Conservation (phyloP, 2,888 invertebrate genomes). For the Linnaemya tessellans region DNA sequence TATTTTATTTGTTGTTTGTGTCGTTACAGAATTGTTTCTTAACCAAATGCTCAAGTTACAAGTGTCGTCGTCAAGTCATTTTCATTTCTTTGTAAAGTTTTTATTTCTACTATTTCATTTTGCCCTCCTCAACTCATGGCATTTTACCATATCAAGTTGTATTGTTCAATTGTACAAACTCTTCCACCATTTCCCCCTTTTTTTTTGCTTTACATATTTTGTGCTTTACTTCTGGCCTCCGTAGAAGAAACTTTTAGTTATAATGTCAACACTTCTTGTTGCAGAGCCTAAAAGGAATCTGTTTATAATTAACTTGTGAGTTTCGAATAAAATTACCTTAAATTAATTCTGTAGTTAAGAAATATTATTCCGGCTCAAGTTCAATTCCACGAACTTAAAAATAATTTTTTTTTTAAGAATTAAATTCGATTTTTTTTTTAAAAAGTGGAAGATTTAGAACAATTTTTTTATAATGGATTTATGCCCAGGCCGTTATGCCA, state of each 20-base stretch:
- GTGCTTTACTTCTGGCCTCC: conserved; percentile 46
- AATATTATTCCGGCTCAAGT: too few species aligned
- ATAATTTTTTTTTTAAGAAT: too few species aligned
- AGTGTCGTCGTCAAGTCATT: conserved; percentile 69
- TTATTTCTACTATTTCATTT: conserved; percentile 25
- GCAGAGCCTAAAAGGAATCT: conserved; percentile 19
- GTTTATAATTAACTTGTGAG: neutral
- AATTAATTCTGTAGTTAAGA: too few species aligned
- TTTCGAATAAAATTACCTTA: too few species aligned
- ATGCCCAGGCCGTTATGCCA: too few species aligned
- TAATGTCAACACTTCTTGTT: conserved; percentile 65
- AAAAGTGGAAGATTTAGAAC: too few species aligned
- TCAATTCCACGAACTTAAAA: too few species aligned
- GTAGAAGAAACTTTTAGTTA: conserved; percentile 62
- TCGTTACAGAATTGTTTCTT: conserved; percentile 37
- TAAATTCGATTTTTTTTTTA: too few species aligned
- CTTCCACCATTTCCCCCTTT: conserved; percentile 37
- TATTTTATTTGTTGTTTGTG: conserved; percentile 33
- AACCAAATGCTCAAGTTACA: conserved; percentile 69
- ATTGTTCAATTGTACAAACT: conserved; percentile 61
- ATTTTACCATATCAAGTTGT: conserved; percentile 58
- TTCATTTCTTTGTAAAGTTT: conserved; percentile 46
- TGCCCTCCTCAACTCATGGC: conserved; percentile 50
- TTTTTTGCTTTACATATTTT: conserved; percentile 7
- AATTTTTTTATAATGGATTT: too few species aligned